Conservation (phyloP, 2,113 vertebrate genomes). For the Phaetusa simplex region DNA sequence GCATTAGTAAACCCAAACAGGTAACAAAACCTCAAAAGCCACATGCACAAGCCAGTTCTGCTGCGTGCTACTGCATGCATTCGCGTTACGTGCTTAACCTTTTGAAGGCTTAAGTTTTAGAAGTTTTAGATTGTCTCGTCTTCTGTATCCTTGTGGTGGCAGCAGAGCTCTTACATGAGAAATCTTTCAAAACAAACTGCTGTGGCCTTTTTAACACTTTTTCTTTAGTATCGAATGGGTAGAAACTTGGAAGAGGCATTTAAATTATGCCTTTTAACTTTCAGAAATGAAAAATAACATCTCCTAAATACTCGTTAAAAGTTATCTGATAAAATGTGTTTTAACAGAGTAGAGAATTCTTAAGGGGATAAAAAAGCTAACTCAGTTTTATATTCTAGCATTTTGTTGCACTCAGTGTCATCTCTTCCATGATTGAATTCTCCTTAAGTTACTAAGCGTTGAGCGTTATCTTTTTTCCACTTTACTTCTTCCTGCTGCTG, state of each 20-base stretch:
- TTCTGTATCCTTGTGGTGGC: slow-evolving; percentile 19
- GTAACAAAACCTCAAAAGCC: neutral
- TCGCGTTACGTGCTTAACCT: neutral
- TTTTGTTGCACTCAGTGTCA: neutral
- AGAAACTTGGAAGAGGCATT: neutral
- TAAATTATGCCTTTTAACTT: neutral
- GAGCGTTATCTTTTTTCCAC: neutral
- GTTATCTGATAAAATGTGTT: neutral
- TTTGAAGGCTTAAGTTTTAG: neutral
- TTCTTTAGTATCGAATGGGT: neutral
- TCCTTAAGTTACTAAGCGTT: neutral
- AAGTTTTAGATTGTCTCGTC: neutral
- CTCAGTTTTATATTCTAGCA: neutral
- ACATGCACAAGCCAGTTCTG: neutral
- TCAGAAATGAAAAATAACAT: neutral
- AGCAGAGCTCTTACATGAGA: neutral
- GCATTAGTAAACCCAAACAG: neutral
- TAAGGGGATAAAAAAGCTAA: neutral
- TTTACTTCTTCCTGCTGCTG: neutral
- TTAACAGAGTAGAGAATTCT: neutral
- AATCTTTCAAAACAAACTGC: neutral
- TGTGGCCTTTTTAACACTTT: neutral
- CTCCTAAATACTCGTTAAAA: neutral
- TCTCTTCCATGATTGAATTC: neutral
- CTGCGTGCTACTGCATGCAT: neutral